These are phyloP conservation scores for Xiphophorus maculatus DNA, from an alignment of 2,113 vertebrate genomes.

Conservation along the genomic window DNA sequence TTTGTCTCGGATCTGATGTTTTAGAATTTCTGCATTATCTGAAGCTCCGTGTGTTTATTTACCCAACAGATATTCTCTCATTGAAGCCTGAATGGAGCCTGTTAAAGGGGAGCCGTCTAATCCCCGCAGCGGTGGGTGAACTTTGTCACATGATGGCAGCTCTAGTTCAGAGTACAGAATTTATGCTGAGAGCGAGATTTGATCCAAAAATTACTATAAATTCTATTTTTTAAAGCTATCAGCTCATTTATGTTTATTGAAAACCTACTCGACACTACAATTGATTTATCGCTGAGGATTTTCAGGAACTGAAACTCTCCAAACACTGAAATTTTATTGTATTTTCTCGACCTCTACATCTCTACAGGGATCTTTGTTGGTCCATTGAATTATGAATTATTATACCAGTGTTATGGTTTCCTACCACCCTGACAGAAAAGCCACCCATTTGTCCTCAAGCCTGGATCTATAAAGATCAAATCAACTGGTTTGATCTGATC, in stretches of 20 bases:
- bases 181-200: constrained; percentile 10
- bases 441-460: neutral
- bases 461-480: neutral
- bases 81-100: neutral
- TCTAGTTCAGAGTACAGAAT: constrained; percentile 19
- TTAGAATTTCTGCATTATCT: neutral
- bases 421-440: neutral
- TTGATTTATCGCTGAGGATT: too few species aligned
- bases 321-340: too few species aligned
- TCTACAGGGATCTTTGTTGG: too few species aligned
- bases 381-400: too few species aligned
- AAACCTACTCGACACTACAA: neutral
- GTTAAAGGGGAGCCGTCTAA: neutral
- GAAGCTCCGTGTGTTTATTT: neutral
- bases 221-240: neutral
- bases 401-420: neutral
- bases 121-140: constrained; percentile 4
- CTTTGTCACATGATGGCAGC: constrained; percentile 14
- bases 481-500: too few species aligned
- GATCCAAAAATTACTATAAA: neutral
- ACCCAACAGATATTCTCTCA: neutral
- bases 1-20: neutral
- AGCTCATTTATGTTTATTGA: neutral
- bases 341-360: too few species aligned
- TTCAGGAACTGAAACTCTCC: too few species aligned